Evolutionary conservation across 2,888 invertebrate species (phyloP).

Genomic region (Drosophila anomalipes): DNA sequence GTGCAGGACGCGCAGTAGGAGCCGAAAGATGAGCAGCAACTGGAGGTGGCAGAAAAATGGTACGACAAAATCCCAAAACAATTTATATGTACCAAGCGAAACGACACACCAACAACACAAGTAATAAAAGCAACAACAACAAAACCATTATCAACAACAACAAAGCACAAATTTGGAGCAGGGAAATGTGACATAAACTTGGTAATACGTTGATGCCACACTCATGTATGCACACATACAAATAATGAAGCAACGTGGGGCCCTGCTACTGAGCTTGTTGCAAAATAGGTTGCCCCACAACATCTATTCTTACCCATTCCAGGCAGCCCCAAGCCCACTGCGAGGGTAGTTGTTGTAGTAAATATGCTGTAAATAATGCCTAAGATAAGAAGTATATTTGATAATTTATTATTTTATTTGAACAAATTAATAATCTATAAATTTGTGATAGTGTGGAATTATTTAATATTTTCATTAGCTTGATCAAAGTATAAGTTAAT

Average conservation of each 20-base stretch:
- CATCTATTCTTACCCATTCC: background rate
- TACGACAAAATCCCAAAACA: slow-evolving; percentile 77
- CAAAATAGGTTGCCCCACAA: slow-evolving; percentile 27
- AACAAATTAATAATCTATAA: background rate
- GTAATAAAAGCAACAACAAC: slow-evolving; percentile 16
- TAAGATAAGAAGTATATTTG: background rate
- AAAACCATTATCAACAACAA: slow-evolving; percentile 22
- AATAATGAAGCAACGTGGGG: slow-evolving; percentile 60
- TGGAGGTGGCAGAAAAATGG: slow-evolving; percentile 49
- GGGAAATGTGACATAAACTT: slow-evolving; percentile 64
- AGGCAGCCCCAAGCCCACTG: slow-evolving; percentile 3
- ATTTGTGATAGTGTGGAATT: background rate
- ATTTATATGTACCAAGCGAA: slow-evolving; percentile 71
- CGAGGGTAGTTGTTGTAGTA: slow-evolving; percentile 28
- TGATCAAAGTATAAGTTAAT: background rate
- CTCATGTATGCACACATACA: slow-evolving; percentile 11
- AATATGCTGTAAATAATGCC: background rate
- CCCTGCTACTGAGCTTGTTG: slow-evolving; percentile 31
- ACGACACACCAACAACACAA: slow-evolving; percentile 47
- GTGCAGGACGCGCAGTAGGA: slow-evolving; percentile 46
- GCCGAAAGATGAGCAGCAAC: slow-evolving; percentile 15
- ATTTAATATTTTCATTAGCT: background rate
- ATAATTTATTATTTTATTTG: background rate
- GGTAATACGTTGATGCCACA: slow-evolving; percentile 52
- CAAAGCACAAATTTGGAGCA: slow-evolving; percentile 42